Evolutionary conservation across 2,888 invertebrate genomes (phyloP).

Genomic region (Salpingus planirostris): DNA sequence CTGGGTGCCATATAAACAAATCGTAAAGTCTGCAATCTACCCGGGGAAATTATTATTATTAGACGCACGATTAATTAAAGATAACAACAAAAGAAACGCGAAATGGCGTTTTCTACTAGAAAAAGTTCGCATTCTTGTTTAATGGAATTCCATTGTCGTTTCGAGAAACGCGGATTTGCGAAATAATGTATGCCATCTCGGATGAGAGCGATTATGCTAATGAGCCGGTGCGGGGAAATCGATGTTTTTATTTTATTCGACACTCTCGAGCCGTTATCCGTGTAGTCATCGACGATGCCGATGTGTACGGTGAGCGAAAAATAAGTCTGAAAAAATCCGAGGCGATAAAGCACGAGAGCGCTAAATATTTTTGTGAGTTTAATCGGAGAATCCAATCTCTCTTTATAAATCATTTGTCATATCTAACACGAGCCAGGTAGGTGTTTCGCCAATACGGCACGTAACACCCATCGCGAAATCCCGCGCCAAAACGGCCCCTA

Average conservation of each 20-base stretch:
- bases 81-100: too few relatives aligned
- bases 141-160: conserved; percentile 5
- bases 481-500: conserved; percentile 22
- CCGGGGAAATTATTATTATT: too few relatives aligned
- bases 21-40: too few relatives aligned
- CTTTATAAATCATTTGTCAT: conserved; percentile 34
- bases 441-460: conserved; percentile 33
- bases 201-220: conserved; percentile 14
- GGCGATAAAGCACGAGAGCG: conserved; percentile 5
- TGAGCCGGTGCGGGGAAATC: conserved; percentile 3
- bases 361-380: conserved; percentile 27
- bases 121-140: conserved; percentile 7
- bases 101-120: too few relatives aligned
- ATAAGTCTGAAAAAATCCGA: too few relatives aligned
- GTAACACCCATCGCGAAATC: conserved; percentile 13
- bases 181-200: neutral
- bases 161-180: neutral
- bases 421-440: conserved; percentile 34
- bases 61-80: too few relatives aligned
- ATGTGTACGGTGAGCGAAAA: conserved; percentile 2
- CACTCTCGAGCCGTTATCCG: conserved; percentile 3
- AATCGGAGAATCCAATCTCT: conserved; percentile 32
- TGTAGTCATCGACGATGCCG: conserved; percentile 7
- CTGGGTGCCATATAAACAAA: conserved; percentile 1
- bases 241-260: conserved; percentile 7